A percentile compares a stretch with the other conserved stretches of the same genome.
Conservation (phyloP, 2,113 vertebrate species). For the Aptenodytes forsteri region DNA sequence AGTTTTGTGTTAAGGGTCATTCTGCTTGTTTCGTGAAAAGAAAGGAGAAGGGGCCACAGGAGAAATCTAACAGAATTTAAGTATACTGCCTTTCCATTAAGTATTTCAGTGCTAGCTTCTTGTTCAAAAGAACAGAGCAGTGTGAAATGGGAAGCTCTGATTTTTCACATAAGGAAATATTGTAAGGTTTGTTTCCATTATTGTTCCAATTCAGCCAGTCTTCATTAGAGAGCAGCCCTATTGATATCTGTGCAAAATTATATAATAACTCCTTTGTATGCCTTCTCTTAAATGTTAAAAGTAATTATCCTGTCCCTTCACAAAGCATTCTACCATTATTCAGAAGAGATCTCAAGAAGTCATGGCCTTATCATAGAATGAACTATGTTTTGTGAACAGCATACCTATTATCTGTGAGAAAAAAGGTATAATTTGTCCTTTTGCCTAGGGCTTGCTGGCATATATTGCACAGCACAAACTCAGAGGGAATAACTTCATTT, state of each 20-base stretch:
- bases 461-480: background rate
- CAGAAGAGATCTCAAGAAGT: background rate
- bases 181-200: background rate
- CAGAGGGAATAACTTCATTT: background rate
- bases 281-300: background rate
- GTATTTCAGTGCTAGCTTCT: background rate
- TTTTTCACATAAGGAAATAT: background rate
- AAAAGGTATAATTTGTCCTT: background rate
- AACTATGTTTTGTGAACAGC: background rate
- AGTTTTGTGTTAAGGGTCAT: background rate
- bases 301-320: constrained; percentile 7
- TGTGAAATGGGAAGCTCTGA: background rate
- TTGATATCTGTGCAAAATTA: background rate
- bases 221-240: background rate
- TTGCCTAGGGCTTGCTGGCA: background rate
- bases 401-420: background rate
- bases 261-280: background rate
- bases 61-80: background rate
- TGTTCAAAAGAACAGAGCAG: background rate
- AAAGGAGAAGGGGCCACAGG: background rate
- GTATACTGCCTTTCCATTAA: background rate
- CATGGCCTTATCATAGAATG: background rate
- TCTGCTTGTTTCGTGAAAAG: background rate
- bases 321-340: background rate
- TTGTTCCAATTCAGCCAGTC: background rate